Conservation (phyloP, 92 coral and sea anemone species). For the Phymanthus crucifer region DNA sequence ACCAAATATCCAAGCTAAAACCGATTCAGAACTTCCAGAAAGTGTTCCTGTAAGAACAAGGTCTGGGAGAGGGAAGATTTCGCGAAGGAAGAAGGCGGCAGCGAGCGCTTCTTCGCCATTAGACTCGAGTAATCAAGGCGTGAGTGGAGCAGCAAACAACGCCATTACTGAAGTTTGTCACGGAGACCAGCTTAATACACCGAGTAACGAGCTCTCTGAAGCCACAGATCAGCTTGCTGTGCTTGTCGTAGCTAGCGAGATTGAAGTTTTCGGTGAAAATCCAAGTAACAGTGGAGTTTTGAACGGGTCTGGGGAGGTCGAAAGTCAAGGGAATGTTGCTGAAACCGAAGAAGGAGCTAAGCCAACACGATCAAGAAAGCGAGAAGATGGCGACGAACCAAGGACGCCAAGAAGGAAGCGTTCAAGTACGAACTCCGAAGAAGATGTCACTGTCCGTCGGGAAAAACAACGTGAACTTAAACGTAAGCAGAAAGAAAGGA, state of each 20-base stretch:
- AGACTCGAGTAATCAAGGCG: constrained; percentile 46
- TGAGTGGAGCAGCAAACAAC: constrained; percentile 66
- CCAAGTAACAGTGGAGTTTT: constrained; percentile 47
- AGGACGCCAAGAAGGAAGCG: constrained; percentile 56
- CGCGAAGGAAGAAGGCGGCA: constrained; percentile 50
- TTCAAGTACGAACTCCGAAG: constrained; percentile 67
- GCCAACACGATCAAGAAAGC: constrained; percentile 49
- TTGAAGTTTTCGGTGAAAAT: constrained; percentile 83
- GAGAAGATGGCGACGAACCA: constrained; percentile 52
- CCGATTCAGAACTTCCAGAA: constrained; percentile 55
- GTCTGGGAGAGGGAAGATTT: constrained; percentile 47
- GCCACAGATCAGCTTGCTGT: constrained; percentile 72
- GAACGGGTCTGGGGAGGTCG: constrained; percentile 62
- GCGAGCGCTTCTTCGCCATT: constrained; percentile 25
- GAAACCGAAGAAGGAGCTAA: constrained; percentile 61
- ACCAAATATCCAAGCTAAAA: constrained; percentile 47
- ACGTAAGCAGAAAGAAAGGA: constrained; percentile 86
- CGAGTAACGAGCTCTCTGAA: constrained; percentile 53
- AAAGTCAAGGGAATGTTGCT: constrained; percentile 29
- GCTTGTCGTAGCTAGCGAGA: constrained; percentile 86
- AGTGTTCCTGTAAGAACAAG: constrained; percentile 24
- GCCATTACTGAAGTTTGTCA: constrained; percentile 87
- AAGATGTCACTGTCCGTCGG: constrained; percentile 73
- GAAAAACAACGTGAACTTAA: constrained; percentile 89
- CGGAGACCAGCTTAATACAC: constrained; percentile 56